Evolutionary conservation across 2,113 vertebrate species (phyloP).

Genomic region (Microcebus tavaratra): DNA sequence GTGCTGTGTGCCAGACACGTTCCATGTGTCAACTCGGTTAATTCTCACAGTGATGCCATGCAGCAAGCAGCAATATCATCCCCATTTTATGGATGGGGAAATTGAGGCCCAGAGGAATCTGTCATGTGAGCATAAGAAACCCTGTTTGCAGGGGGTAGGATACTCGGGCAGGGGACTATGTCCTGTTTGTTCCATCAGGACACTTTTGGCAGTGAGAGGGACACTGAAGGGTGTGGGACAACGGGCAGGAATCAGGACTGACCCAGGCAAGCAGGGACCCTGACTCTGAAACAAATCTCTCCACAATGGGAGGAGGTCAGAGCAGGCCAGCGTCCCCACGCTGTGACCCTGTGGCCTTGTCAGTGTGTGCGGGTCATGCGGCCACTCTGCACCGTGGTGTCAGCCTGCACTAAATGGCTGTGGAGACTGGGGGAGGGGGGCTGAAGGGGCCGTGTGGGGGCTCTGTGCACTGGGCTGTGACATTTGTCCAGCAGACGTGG

Average conservation of each 20-base stretch:
- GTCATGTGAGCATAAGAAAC: too few species aligned
- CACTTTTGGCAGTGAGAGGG: not conserved
- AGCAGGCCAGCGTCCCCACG: fast-evolving
- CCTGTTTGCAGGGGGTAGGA: too few species aligned
- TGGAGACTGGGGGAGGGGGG: too few species aligned
- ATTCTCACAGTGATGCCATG: fast-evolving
- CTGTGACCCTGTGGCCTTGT: fast-evolving
- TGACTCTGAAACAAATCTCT: not conserved
- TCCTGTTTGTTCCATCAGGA: not conserved
- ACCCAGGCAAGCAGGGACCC: fast-evolving
- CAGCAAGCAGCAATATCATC: fast-evolving
- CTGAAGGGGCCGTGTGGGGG: fast-evolving
- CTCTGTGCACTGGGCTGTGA: fast-evolving
- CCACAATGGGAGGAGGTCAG: too few species aligned
- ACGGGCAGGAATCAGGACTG: not conserved
- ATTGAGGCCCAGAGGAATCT: not conserved
- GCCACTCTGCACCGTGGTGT: fast-evolving
- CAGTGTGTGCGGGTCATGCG: fast-evolving
- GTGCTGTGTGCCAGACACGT: fast-evolving
- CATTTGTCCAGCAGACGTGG: fast-evolving
- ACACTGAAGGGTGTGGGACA: not conserved
- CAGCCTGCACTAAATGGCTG: fast-evolving
- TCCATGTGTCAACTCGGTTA: fast-evolving
- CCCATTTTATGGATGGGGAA: not conserved
- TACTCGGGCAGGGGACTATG: fast-evolving